Evolutionary conservation across 2,113 vertebrate genomes (phyloP), one percentile per base, ranked within the genome.

Genomic region (Tyrannus savana): DNA sequence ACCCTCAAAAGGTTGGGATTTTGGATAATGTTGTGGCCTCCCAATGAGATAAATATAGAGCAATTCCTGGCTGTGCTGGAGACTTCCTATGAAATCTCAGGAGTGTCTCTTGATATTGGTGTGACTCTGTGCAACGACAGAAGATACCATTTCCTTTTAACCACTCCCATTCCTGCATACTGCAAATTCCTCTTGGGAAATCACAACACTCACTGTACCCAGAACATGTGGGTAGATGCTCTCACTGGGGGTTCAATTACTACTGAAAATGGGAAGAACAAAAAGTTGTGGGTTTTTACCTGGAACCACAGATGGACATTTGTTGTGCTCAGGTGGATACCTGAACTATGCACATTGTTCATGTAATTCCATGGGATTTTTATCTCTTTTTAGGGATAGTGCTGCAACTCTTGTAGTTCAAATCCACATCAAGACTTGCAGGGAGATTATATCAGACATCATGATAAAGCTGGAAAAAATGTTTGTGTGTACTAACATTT

Each of bases 171-270:
- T 80, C 50, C 37, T 44, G 11, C 4, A 19, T 46, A n/a, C 13
- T 53, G 13, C 12, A 89, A 58, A 86, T 71, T 74, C 60, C 68
- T 84, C 27, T 21, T 7, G 37, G 16, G 39, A 80, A 80, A 33
- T 7, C 12, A 21, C 1, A 7, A 33, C 0, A 2, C 8, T 63
- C 13, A 53, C 16, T 41, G 2, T 33, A 56, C 37, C 46, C 33
- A 64, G 25, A 75, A 19, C 19, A 4, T 1, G 7, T 14, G 49
- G 49, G 4, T 12, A 41, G 63, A n/a, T 27, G 17, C 14, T 80
- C 62, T 56, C 46, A n/a, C 5, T 33, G 9, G n/a, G 31, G 42
- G 53, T 69, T 60, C 28, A 28, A 8, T 7, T 73, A 33, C 31
- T 52, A 41, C 30, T 81, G 50, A 55, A 62, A 93, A 79, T 3